Conservation (phyloP, 2,797 vertebrate genomes). For the Sebastes matsubarae region DNA sequence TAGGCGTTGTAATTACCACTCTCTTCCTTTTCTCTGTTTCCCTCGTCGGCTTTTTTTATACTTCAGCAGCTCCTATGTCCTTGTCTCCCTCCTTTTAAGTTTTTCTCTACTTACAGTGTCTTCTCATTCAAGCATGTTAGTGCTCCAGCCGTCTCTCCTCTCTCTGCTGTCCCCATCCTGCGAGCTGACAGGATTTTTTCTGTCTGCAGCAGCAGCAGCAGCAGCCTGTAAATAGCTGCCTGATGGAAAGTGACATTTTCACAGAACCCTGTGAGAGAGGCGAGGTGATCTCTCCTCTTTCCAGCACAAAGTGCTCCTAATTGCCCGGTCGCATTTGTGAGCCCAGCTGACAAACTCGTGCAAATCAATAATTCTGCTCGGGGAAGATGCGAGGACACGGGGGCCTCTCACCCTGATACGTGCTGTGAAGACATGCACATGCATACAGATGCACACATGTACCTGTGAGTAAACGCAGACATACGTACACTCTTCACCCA, state of each 20-base stretch:
- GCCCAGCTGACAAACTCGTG: slow-evolving; percentile 79
- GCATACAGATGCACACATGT: not conserved
- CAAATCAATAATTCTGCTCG: slow-evolving; percentile 80
- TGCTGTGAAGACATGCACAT: slow-evolving; percentile 27
- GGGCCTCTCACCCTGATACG: slow-evolving; percentile 23
- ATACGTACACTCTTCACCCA: not conserved
- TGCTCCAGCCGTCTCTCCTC: slow-evolving; percentile 35
- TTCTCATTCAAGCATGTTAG: slow-evolving; percentile 30
- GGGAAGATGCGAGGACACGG: slow-evolving; percentile 42
- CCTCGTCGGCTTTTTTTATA: not conserved
- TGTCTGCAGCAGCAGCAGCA: slow-evolving; percentile 30
- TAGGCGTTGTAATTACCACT: not conserved
- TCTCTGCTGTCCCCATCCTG: slow-evolving; percentile 19
- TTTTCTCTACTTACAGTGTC: not conserved
- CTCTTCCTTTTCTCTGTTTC: not conserved
- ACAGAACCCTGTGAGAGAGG: slow-evolving; percentile 69
- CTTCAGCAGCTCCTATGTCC: not conserved
- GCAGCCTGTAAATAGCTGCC: slow-evolving; percentile 75
- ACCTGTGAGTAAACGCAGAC: slow-evolving; percentile 1
- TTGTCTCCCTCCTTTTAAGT: not conserved
- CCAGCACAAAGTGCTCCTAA: slow-evolving; percentile 79
- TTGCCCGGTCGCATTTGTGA: slow-evolving; percentile 80
- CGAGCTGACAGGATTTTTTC: slow-evolving; percentile 40
- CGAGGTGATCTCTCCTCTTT: slow-evolving; percentile 76
- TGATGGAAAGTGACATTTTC: slow-evolving; percentile 86